A percentile compares a stretch with the other conserved stretches of the same genome.
These are phyloP conservation scores for Spodoptera littoralis DNA, from an alignment of 2,888 invertebrate species.

Conservation along the genomic window DNA sequence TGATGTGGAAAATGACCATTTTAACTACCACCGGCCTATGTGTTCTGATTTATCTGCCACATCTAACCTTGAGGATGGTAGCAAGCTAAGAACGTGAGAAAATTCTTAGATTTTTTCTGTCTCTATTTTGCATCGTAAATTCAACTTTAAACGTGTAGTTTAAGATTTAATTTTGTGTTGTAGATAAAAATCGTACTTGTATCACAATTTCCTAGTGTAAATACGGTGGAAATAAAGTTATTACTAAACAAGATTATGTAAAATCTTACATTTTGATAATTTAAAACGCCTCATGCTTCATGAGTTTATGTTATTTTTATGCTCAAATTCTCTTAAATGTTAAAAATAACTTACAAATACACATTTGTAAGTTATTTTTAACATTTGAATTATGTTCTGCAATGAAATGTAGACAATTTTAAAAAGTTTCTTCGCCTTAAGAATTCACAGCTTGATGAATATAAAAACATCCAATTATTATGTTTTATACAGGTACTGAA, in stretches of 20 bases:
- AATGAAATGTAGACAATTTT: too few species aligned
- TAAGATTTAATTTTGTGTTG: constrained; percentile 17
- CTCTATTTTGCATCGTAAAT: constrained; percentile 13
- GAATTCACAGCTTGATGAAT: too few species aligned
- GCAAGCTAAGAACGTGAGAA: constrained; percentile 75
- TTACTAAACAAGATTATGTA: constrained; percentile 19
- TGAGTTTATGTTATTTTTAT: too few species aligned
- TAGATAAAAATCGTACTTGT: neutral
- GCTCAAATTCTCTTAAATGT: too few species aligned
- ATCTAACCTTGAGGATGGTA: constrained; percentile 80
- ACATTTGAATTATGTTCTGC: too few species aligned
- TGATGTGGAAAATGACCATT: constrained; percentile 69
- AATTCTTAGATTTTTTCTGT: constrained; percentile 62
- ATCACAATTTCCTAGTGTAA: constrained; percentile 17
- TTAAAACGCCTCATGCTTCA: too few species aligned
- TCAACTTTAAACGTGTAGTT: neutral
- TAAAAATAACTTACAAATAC: too few species aligned
- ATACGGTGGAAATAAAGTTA: constrained; percentile 30
- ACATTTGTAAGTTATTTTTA: neutral
- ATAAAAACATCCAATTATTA: too few species aligned
- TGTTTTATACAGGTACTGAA: too few species aligned
- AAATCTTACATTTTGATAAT: constrained; percentile 13
- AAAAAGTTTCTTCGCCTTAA: too few species aligned
- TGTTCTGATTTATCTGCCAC: constrained; percentile 67
- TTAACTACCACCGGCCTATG: constrained; percentile 63